Conservation (phyloP, 2,888 invertebrate genomes). For the Amblyjoppa proteus region DNA sequence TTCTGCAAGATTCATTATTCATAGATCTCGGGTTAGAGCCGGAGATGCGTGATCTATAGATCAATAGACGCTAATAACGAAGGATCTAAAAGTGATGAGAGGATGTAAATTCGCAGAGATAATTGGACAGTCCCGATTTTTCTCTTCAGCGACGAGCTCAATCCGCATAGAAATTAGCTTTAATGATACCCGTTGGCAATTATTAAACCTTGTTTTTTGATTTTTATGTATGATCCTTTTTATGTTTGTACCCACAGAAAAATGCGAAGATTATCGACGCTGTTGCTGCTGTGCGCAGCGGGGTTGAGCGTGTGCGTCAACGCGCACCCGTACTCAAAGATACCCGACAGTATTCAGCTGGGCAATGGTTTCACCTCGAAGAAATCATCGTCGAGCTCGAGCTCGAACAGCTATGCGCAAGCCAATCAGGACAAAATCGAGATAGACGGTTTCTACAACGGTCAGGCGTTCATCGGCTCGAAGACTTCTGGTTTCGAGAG, state of each 20-base stretch:
- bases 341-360: conserved; percentile 62
- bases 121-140: neutral
- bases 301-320: conserved; percentile 68
- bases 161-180: neutral
- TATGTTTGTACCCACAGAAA: conserved; percentile 39
- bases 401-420: conserved; percentile 69
- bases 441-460: conserved; percentile 66
- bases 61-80: neutral
- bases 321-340: conserved; percentile 72
- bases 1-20: neutral
- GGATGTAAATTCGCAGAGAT: neutral
- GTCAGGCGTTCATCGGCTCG: conserved; percentile 65
- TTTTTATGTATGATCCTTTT: conserved; percentile 43
- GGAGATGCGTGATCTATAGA: neutral
- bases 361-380: conserved; percentile 59
- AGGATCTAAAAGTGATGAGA: neutral
- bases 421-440: conserved; percentile 67
- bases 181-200: neutral
- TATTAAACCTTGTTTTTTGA: neutral
- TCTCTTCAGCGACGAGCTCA: neutral
- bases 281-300: conserved; percentile 73
- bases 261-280: conserved; percentile 73
- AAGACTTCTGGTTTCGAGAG: conserved; percentile 66
- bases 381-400: conserved; percentile 69
- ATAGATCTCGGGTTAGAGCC: neutral